phyloP scores from a whole-genome alignment of 92 coral and sea anemone genomes.

The Actinernus sp. region DNA sequence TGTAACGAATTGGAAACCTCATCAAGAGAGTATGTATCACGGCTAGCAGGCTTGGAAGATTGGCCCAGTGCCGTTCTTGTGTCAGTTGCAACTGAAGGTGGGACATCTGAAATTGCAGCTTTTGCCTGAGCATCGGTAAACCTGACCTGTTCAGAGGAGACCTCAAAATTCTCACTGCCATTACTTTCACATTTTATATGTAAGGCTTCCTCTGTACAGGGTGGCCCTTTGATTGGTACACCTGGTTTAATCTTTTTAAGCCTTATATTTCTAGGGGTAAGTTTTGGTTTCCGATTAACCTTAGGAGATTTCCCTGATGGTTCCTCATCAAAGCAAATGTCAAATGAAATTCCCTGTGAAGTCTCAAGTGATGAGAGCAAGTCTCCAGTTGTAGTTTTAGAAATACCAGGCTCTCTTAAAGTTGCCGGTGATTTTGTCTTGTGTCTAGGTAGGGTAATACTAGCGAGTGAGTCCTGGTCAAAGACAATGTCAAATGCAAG shows the following conservation, averaged over 20 bases:
- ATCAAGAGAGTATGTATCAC: slow-evolving; percentile 90
- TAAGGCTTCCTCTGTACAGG: not conserved
- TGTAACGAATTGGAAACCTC: slow-evolving; percentile 86
- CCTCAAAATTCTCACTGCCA: not conserved
- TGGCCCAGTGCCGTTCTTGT: no score
- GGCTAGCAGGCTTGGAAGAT: slow-evolving; percentile 17
- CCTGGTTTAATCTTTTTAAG: slow-evolving; percentile 16
- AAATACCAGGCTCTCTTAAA: not conserved
- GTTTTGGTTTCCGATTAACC: slow-evolving; percentile 10
- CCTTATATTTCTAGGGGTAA: slow-evolving; percentile 30
- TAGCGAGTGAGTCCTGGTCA: not conserved
- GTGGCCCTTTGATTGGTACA: not conserved
- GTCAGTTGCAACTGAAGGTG: not conserved
- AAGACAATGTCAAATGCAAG: slow-evolving; percentile 15
- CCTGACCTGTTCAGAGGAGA: not conserved
- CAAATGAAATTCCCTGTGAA: slow-evolving; percentile 25
- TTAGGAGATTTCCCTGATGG: not conserved
- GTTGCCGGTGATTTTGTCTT: no score
- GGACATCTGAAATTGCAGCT: not conserved
- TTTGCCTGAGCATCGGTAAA: not conserved
- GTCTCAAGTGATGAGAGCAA: no score
- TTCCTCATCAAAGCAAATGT: slow-evolving; percentile 11
- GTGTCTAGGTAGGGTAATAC: slow-evolving; percentile 1
- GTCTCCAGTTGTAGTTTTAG: not conserved
- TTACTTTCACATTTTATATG: not conserved